Percentiles rank a stretch among this genome's conserved stretches.
phyloP scores from a whole-genome alignment of 2,797 vertebrate genomes.

The Takifugu rubripes region DNA sequence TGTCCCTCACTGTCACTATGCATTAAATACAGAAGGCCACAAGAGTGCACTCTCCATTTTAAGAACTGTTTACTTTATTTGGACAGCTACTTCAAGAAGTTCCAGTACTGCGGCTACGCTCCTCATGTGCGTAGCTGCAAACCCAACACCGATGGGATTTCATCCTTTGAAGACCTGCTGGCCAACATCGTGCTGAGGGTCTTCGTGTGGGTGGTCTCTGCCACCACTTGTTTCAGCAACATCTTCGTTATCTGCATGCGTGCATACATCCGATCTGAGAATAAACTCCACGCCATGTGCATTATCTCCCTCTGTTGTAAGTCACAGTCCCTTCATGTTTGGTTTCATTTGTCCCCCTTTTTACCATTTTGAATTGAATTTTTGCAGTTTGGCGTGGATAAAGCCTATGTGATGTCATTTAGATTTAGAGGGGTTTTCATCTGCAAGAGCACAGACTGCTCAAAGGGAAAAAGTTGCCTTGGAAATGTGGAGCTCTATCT shows the following conservation, averaged over 20 bases:
- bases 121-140: constrained; percentile 97
- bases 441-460: too few relatives aligned
- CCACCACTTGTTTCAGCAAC: constrained; percentile 94
- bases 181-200: constrained; percentile 93
- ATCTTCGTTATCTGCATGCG: constrained; percentile 96
- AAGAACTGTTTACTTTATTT: not conserved
- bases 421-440: too few relatives aligned
- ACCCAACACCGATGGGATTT: constrained; percentile 97
- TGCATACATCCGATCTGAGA: constrained; percentile 93
- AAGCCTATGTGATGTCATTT: too few relatives aligned
- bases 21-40: not conserved
- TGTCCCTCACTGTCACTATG: not conserved
- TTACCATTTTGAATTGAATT: too few relatives aligned
- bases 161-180: constrained; percentile 92
- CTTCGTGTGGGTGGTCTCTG: constrained; percentile 96
- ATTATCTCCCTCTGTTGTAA: constrained; percentile 98
- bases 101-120: constrained; percentile 96
- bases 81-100: constrained; percentile 94
- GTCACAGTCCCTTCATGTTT: constrained; percentile 51
- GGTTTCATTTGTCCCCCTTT: not conserved
- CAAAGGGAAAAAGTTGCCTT: too few relatives aligned
- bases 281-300: constrained; percentile 92
- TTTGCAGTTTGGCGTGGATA: too few relatives aligned
- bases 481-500: too few relatives aligned
- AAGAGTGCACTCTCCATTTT: not conserved